Evolutionary conservation across 2,888 invertebrate species (phyloP).

Genomic region (Brachyptera putata): DNA sequence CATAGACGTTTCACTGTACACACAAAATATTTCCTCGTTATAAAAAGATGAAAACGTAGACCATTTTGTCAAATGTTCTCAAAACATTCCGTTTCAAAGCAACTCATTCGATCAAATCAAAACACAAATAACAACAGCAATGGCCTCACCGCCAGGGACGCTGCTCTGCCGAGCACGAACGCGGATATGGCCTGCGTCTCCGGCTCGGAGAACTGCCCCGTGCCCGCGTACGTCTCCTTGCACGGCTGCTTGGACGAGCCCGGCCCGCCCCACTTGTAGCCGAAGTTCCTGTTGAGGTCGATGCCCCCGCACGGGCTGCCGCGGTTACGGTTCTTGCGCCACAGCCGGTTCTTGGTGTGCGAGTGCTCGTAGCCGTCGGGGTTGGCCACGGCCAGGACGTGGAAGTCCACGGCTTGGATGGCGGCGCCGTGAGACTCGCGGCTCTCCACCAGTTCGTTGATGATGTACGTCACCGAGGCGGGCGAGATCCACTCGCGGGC

Average conservation of each 20-base stretch:
- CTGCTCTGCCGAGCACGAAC: slow-evolving; percentile 43
- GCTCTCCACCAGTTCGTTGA: slow-evolving; percentile 64
- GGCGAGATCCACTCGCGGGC: slow-evolving; percentile 88
- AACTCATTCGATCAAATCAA: too few relatives aligned
- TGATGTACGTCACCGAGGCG: slow-evolving; percentile 70
- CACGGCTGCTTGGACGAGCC: slow-evolving; percentile 82
- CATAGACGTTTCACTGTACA: too few relatives aligned
- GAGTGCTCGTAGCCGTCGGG: slow-evolving; percentile 88
- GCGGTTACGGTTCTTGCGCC: slow-evolving; percentile 67
- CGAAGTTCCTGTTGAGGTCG: slow-evolving; percentile 84
- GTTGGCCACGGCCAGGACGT: slow-evolving; percentile 69
- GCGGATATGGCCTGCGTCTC: slow-evolving; percentile 67
- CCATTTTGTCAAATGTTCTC: too few relatives aligned
- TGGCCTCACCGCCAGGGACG: slow-evolving; percentile 42
- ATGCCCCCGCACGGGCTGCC: slow-evolving; percentile 59
- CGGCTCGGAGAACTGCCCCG: slow-evolving; percentile 78
- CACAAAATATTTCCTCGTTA: too few relatives aligned
- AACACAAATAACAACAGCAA: too few relatives aligned
- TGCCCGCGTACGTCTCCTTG: slow-evolving; percentile 74
- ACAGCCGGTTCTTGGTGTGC: slow-evolving; percentile 60
- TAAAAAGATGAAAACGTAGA: too few relatives aligned
- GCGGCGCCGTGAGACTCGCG: slow-evolving; percentile 59
- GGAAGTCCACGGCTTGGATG: slow-evolving; percentile 55
- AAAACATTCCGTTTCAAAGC: too few relatives aligned
- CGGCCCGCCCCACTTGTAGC: slow-evolving; percentile 80